These are phyloP conservation scores for Limnothrissa miodon DNA, from an alignment of 2,113 vertebrate genomes.

Conservation along the genomic window DNA sequence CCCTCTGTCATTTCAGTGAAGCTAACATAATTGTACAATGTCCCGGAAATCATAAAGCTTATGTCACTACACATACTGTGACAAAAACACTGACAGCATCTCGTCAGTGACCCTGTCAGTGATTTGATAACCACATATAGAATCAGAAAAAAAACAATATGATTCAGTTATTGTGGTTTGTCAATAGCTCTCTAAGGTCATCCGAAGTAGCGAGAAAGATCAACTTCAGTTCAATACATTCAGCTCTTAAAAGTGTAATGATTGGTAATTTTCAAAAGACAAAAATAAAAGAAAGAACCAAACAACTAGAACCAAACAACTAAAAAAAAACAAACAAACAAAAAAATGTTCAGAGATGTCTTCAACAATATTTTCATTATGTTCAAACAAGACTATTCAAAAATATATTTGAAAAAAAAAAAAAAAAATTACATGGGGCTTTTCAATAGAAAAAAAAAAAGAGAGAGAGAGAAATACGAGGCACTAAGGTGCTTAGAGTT, in stretches of 20 bases:
- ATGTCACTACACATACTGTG: background rate
- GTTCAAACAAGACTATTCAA: background rate
- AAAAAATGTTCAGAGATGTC: background rate
- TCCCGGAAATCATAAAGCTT: background rate
- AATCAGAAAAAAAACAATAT: background rate
- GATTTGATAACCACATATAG: background rate
- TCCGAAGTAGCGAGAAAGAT: background rate
- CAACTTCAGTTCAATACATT: slow-evolving; percentile 8
- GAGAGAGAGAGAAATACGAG: background rate
- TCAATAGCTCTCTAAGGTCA: background rate
- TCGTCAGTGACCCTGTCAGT: background rate
- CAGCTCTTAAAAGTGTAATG: background rate
- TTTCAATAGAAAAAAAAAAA: slow-evolving; percentile 12
- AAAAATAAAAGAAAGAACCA: background rate
- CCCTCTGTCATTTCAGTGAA: background rate
- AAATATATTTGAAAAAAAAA: background rate
- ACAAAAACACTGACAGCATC: background rate
- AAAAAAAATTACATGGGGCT: slow-evolving; percentile 1
- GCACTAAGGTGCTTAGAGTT: slow-evolving; percentile 18
- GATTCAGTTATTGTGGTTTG: background rate
- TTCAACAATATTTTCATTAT: background rate
- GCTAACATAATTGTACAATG: background rate
- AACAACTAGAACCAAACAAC: background rate
- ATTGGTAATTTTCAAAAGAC: background rate
- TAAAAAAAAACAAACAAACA: background rate